phyloP scores from a whole-genome alignment of 2,797 vertebrate genomes.

The Sebastes matsubarae region DNA sequence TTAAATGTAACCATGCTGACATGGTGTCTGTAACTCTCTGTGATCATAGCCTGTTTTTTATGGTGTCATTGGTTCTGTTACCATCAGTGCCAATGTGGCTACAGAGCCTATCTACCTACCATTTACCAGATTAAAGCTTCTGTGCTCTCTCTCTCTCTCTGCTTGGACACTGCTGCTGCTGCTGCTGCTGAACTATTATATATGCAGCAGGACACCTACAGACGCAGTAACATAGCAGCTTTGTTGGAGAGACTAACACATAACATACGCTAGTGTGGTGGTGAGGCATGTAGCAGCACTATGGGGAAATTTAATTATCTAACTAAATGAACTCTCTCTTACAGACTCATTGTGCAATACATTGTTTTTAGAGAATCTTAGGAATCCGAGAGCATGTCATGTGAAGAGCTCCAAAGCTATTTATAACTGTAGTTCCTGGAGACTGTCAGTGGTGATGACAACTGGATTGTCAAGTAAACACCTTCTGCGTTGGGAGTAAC shows the following conservation, averaged over 20 bases:
- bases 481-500: neutral
- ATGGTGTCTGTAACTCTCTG: slow-evolving; percentile 19
- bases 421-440: neutral
- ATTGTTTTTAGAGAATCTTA: neutral
- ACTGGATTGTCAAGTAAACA: neutral
- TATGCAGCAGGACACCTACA: neutral
- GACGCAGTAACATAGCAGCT: neutral
- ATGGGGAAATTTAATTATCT: neutral
- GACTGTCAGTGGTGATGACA: neutral
- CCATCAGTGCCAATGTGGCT: neutral
- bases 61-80: slow-evolving; percentile 32
- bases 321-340: neutral
- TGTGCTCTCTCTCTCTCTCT: neutral
- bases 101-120: slow-evolving; percentile 23
- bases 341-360: neutral
- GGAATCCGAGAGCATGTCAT: neutral
- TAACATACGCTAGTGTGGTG: neutral
- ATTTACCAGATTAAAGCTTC: slow-evolving; percentile 44
- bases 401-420: neutral
- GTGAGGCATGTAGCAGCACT: neutral
- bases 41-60: slow-evolving; percentile 40
- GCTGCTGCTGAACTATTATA: neutral
- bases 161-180: slow-evolving; percentile 20
- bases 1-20: slow-evolving; percentile 57
- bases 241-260: neutral